Conservation (phyloP, 2,888 invertebrate species). For the Scaptomyza tumidula region DNA sequence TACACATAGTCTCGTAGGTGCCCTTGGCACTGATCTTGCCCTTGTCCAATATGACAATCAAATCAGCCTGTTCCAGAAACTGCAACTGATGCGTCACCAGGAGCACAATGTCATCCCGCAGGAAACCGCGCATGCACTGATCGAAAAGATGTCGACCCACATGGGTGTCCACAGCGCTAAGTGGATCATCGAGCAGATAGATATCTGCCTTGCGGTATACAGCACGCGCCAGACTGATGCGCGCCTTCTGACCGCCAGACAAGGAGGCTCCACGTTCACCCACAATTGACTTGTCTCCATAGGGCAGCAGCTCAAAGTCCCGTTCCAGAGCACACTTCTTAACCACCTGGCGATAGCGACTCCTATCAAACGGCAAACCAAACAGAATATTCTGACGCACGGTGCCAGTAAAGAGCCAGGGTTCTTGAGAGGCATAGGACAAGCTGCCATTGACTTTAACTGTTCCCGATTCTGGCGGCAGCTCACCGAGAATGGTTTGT, state of each 20-base stretch:
- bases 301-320: slow-evolving; percentile 87
- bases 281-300: slow-evolving; percentile 87
- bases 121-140: slow-evolving; percentile 84
- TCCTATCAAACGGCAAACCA: slow-evolving; percentile 86
- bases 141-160: slow-evolving; percentile 96
- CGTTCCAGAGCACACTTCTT: slow-evolving; percentile 85
- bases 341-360: slow-evolving; percentile 86
- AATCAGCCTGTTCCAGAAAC: slow-evolving; percentile 89
- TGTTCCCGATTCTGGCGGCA: slow-evolving; percentile 85
- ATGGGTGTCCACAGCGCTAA: slow-evolving; percentile 96
- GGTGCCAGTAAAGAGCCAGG: slow-evolving; percentile 92
- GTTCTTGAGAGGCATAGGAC: slow-evolving; percentile 92
- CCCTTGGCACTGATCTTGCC: slow-evolving; percentile 86
- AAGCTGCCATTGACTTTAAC: slow-evolving; percentile 87
- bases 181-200: slow-evolving; percentile 95
- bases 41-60: slow-evolving; percentile 84
- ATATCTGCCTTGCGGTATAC: slow-evolving; percentile 94
- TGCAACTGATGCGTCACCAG: slow-evolving; percentile 94
- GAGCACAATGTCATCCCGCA: slow-evolving; percentile 89
- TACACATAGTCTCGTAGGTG: slow-evolving; percentile 89
- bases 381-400: slow-evolving; percentile 88
- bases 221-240: slow-evolving; percentile 94
- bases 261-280: slow-evolving; percentile 94
- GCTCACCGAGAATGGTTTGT: slow-evolving; percentile 86
- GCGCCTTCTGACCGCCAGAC: slow-evolving; percentile 94